Percentiles rank a stretch among this genome's conserved stretches.
Conservation (phyloP, 2,797 vertebrate species). For the Parotocinclus haroldoi region DNA sequence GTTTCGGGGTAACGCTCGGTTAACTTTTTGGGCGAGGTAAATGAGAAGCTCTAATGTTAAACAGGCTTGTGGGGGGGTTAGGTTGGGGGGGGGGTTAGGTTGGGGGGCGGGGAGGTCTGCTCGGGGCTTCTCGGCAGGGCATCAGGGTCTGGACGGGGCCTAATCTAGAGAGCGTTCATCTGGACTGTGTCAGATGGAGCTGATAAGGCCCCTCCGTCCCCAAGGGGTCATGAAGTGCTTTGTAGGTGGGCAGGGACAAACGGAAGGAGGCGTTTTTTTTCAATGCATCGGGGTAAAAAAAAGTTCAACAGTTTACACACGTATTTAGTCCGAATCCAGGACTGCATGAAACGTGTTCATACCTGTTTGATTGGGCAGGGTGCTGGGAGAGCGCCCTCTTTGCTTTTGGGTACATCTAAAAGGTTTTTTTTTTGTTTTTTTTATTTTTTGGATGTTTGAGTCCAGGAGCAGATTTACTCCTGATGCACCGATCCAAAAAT, state of each 20-base stretch:
- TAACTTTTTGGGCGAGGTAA: conserved; percentile 47
- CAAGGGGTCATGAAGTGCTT: background rate
- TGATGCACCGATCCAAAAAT: no score
- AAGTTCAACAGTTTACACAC: no score
- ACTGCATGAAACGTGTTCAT: no score
- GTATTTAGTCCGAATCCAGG: no score
- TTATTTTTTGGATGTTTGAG: no score
- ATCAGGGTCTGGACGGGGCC: conserved; percentile 17
- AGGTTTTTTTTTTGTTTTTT: no score
- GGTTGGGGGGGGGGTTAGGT: conserved; percentile 4
- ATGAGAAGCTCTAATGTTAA: conserved; percentile 21
- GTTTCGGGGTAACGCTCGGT: conserved; percentile 31
- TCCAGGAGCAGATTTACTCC: no score
- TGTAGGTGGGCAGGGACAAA: conserved; percentile 40
- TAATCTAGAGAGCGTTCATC: conserved; percentile 17
- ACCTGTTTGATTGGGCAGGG: no score
- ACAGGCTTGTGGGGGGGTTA: conserved; percentile 10
- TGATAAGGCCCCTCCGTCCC: conserved; percentile 21
- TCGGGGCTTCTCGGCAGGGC: conserved; percentile 10
- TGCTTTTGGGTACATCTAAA: no score
- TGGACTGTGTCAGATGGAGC: conserved; percentile 33
- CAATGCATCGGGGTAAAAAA: no score
- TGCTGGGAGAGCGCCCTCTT: no score
- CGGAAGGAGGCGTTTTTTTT: no score
- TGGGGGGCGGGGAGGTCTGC: conserved; percentile 20